A percentile compares a stretch with the other conserved stretches of the same genome.
These are phyloP conservation scores for Protophormia terraenovae DNA, from an alignment of 2,888 invertebrate genomes.

Conservation along the genomic window DNA sequence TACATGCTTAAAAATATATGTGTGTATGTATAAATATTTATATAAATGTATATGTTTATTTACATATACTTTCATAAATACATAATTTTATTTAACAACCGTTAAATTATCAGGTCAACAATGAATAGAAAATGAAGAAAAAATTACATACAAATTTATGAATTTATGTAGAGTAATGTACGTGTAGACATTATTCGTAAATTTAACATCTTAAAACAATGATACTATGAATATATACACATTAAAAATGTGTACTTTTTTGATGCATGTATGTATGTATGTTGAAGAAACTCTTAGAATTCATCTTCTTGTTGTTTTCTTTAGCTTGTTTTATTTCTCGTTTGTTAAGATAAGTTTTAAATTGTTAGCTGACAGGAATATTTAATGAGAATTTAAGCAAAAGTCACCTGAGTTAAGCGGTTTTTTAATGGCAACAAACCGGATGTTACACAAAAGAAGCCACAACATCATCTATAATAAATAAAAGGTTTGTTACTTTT, in stretches of 20 bases:
- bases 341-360: neutral
- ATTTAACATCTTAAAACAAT: neutral
- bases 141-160: neutral
- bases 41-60: neutral
- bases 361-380: neutral
- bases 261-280: too few relatives aligned
- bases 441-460: neutral
- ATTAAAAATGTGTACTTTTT: neutral
- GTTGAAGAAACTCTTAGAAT: too few relatives aligned
- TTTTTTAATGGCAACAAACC: neutral
- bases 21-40: neutral
- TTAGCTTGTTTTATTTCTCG: neutral
- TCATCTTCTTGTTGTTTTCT: too few relatives aligned
- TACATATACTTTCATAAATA: slow-evolving; percentile 5
- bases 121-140: slow-evolving; percentile 51
- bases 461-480: too few relatives aligned
- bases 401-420: neutral
- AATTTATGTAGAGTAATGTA: neutral
- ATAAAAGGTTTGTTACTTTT: too few relatives aligned
- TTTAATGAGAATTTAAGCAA: neutral
- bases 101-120: slow-evolving; percentile 62
- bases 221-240: neutral
- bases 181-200: neutral
- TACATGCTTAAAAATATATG: too few relatives aligned
- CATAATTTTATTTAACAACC: slow-evolving; percentile 38